Base-by-base conservation (phyloP, 2,113 vertebrate genomes). In the Procapra przewalskii region DNA sequence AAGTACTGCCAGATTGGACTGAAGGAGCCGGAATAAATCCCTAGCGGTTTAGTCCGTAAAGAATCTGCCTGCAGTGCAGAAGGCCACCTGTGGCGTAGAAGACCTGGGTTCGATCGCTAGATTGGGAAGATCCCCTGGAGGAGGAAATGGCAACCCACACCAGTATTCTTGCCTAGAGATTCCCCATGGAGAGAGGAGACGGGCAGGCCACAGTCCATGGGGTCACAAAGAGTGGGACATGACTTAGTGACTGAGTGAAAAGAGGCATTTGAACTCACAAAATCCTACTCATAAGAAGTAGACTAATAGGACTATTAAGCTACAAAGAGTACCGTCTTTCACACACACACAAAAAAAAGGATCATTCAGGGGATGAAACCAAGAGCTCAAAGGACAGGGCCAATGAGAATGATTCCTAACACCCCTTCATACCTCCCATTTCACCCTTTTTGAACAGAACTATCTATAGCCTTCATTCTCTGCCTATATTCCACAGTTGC, bases 21-120 rank as follows among this genome's bases (percentile, higher is more conserved):
- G 25, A 79, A 57, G 40, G 16, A 52, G 7, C 36, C 16, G 79
- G 54, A 29, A 71, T 50, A 29, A 71, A 40, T 10, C 67, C n/a
- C 67, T 12, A 71, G n/a, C 40, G 19, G 19, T n/a, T 71, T 19
- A 6, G n/a, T 71, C 5, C 0, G n/a, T 40, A 71, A 40, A 23
- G 19, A 23, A 36, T 71, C 64, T 71, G 64, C n/a, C 64, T 71
- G 17, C 19, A 36, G 36, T 71, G n/a, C 17, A 67, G 64, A 19
- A 71, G 64, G 36, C n/a, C 0, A 0, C 19, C 64, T 71, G n/a
- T 2, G 9, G 64, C 4, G 0, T 23, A 36, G n/a, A 71, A 36
- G 17, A 71, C 67, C n/a, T 40, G n/a, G 67, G 19, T 71, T 71
- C 0, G 0, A 71, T 40, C 3, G 2, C n/a, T 40, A 3, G n/a